phyloP scores from a whole-genome alignment of 2,888 invertebrate species.

The Selenia dentaria region DNA sequence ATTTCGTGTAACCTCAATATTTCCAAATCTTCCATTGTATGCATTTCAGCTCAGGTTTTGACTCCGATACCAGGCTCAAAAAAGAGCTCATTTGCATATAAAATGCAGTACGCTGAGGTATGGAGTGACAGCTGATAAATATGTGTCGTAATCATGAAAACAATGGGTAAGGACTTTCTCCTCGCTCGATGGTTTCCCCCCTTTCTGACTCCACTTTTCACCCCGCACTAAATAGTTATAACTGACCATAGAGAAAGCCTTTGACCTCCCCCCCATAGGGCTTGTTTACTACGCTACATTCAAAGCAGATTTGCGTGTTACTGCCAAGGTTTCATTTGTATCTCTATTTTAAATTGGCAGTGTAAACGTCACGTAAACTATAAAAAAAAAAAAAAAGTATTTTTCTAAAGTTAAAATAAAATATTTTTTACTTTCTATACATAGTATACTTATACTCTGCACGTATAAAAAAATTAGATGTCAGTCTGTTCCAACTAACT shows the following conservation, averaged over 20 bases:
- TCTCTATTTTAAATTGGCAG: slow-evolving; percentile 34
- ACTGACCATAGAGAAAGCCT: slow-evolving; percentile 75
- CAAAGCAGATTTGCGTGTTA: slow-evolving; percentile 57
- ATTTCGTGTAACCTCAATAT: neutral
- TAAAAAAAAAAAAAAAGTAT: no score
- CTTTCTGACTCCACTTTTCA: slow-evolving; percentile 41
- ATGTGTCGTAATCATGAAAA: slow-evolving; percentile 77
- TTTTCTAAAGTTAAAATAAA: no score
- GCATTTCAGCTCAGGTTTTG: neutral
- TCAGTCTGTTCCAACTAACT: no score
- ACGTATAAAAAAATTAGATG: no score
- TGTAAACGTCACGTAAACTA: neutral
- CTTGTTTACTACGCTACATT: slow-evolving; percentile 60
- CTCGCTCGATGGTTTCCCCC: slow-evolving; percentile 54
- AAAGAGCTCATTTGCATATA: slow-evolving; percentile 61
- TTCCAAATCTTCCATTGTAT: slow-evolving; percentile 6
- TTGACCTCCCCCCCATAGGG: slow-evolving; percentile 72
- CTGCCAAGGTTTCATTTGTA: slow-evolving; percentile 34
- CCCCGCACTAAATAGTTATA: slow-evolving; percentile 40
- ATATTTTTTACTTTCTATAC: no score
- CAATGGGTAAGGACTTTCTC: slow-evolving; percentile 77
- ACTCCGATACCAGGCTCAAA: slow-evolving; percentile 12
- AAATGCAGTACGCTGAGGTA: slow-evolving; percentile 56
- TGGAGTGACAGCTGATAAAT: slow-evolving; percentile 70
- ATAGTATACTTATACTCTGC: no score